Evolutionary conservation across 2,113 vertebrate genomes (phyloP).

Genomic region (Hiodon alosoides): DNA sequence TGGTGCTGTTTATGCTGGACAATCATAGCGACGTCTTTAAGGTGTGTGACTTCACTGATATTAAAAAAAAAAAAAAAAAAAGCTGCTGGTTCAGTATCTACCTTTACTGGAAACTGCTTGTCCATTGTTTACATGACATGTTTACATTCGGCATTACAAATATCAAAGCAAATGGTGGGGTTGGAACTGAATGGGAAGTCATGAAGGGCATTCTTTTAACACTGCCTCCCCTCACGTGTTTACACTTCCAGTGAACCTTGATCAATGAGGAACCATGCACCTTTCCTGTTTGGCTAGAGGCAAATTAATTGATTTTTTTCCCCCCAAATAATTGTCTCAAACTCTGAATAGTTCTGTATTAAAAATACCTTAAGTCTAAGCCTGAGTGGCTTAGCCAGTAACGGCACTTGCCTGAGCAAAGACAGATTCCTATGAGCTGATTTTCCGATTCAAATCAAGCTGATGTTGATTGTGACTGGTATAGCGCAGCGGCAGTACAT

Average conservation of each 20-base stretch:
- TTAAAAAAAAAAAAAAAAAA: neutral
- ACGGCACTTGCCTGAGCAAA: no score
- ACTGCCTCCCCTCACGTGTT: neutral
- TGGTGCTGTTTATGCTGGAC: slow-evolving; percentile 91
- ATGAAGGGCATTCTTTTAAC: slow-evolving; percentile 11
- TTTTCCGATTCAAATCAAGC: no score
- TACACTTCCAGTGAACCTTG: neutral
- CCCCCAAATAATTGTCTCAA: neutral
- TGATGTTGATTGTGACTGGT: no score
- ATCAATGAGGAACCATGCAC: neutral
- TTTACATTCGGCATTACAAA: slow-evolving; percentile 11
- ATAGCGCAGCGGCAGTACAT: no score
- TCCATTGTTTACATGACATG: slow-evolving; percentile 7
- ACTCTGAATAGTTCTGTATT: no score
- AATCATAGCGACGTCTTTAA: slow-evolving; percentile 89
- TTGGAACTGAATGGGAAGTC: slow-evolving; percentile 18
- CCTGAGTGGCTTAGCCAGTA: no score
- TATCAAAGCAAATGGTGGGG: slow-evolving; percentile 17
- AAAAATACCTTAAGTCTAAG: no score
- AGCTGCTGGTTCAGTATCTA: neutral
- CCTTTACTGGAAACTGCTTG: neutral
- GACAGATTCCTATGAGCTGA: no score
- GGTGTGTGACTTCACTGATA: slow-evolving; percentile 52
- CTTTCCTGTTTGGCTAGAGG: neutral
- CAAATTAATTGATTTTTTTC: neutral